Base-by-base conservation (phyloP, 2,113 vertebrate species). In the Forbesichthys agassizii region DNA sequence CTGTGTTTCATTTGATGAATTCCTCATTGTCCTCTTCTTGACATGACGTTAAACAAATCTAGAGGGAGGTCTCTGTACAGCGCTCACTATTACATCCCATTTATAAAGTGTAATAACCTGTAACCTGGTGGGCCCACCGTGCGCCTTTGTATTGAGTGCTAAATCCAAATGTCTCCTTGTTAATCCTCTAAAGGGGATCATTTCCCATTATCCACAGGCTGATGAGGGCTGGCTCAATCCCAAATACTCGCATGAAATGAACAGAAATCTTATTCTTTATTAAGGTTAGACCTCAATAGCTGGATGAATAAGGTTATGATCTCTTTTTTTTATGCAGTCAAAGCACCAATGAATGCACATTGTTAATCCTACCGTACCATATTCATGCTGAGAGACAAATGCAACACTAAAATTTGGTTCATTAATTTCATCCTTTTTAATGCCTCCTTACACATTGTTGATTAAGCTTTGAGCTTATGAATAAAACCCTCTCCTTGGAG, bases 381-480 rank as follows among this genome's bases (percentile, higher is more conserved):
- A 69, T 71, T 82, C 83, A 78, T 33, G 59, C 79, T 83, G 75
- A 66, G 79, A 85, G 75, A 84, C 77, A 79, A 88, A 88, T 78
- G 63, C 74, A 80, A 70, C 13, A 62, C 73, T 87, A 74, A 84
- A 74, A 88, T 77, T 77, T 73, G 71, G 81, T 79, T 81, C 77
- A 82, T 84, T 82, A 78, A 65, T 85, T 86, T 80, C 1, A 82
- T 80, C 71, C 78, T 55, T 81, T 81, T 80, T 78, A 83, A 69
- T 46, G 78, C 81, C 76, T 85, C 68, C 65, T 83, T 84, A 78
- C 71, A 72, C 82, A 71, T 74, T 84, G 85, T 82, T 86, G 77
- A 87, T 90, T 79, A 81, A 86, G 77, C 62, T 77, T 33, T 49
- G 71, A 73, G 84, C 73, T 85, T 81, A 81, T 84, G 84, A 87